Evolutionary conservation across 2,113 vertebrate species (phyloP).

Genomic region (Phocoena phocoena): DNA sequence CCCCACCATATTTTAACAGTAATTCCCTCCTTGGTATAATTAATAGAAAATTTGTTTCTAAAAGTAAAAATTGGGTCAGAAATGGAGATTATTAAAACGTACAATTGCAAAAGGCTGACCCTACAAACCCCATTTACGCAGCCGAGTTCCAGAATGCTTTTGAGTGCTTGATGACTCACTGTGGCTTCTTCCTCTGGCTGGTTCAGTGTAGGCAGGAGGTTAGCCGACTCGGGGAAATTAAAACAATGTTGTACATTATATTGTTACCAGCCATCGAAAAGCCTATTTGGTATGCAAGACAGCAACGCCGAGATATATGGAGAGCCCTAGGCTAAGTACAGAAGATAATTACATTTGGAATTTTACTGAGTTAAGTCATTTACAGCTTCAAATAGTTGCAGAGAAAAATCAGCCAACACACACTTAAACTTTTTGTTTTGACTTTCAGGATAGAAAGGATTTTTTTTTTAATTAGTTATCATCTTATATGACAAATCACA

Average conservation of each 20-base stretch:
- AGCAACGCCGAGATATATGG: slow-evolving; percentile 95
- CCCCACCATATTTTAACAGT: slow-evolving; percentile 70
- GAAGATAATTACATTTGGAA: slow-evolving; percentile 99
- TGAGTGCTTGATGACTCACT: slow-evolving; percentile 78
- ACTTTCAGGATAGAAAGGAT: slow-evolving; percentile 83
- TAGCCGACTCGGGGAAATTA: slow-evolving; percentile 86
- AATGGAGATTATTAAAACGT: slow-evolving; percentile 75
- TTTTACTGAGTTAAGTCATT: slow-evolving; percentile 99
- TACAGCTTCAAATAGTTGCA: slow-evolving; percentile 98
- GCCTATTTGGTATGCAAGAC: slow-evolving; percentile 98
- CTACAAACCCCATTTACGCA: slow-evolving; percentile 76
- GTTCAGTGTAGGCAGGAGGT: slow-evolving; percentile 82
- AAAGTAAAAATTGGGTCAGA: slow-evolving; percentile 76
- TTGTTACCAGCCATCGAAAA: slow-evolving; percentile 94
- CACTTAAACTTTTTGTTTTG: slow-evolving; percentile 90
- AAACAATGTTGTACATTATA: slow-evolving; percentile 95
- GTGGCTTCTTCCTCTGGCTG: slow-evolving; percentile 76
- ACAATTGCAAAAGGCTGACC: slow-evolving; percentile 73
- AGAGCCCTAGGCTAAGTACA: slow-evolving; percentile 96
- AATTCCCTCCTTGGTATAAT: slow-evolving; percentile 68
- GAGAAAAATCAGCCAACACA: slow-evolving; percentile 90
- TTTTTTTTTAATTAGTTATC: slow-evolving; percentile 80
- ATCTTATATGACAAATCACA: slow-evolving; percentile 82
- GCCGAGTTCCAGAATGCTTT: slow-evolving; percentile 78
- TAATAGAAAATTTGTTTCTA: slow-evolving; percentile 75